Base-by-base conservation (phyloP, 2,113 vertebrate species). In the Rhabdomys dilectus region DNA sequence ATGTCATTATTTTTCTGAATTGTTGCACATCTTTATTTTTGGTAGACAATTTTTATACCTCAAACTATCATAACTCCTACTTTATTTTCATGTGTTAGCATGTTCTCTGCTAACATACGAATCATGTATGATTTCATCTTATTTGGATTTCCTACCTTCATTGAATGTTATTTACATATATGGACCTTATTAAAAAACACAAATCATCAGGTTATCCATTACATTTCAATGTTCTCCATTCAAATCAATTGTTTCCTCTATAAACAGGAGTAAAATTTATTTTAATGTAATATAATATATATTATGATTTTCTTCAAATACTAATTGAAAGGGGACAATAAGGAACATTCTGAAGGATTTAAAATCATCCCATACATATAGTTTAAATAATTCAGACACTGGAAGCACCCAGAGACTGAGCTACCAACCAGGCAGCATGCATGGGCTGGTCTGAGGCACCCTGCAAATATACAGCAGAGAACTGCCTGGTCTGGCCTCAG, bases 181-280 rank as follows among this genome's bases (percentile, higher is more conserved):
- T 19, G 77, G 17, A 88, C 48, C 36, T 97, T 93, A 97, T 96
- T 58, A 93, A 97, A 96, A 96, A 10, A 42, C 84, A 56, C 21
- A 87, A 70, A 86, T 19, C 12, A 97, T 98, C 96, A 92, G 48
- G 2, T 96, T 97, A 82, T 72, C 78, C 89, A 96, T 97, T 95
- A 93, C 88, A 81, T 96, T 98, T 86, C 58, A 88, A 7, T 97
- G 97, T 97, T 97, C 82, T 39, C 7, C 0, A 39, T 42, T 81
- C 34, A 97, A 90, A 62, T 86, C 88, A 9, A 93, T 98, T 68
- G 16, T 64, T 96, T 75, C 89, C 78, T 96, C 80, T 96, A 72
- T 82, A 6, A 70, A 94, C 93, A 68, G 94, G 91, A 64, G 19
- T 56, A 10, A 98, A 76, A 96, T 77, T 45, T 45, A 45, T 45